phyloP scores from a whole-genome alignment of 2,888 invertebrate genomes.

The Trichacis sp. region DNA sequence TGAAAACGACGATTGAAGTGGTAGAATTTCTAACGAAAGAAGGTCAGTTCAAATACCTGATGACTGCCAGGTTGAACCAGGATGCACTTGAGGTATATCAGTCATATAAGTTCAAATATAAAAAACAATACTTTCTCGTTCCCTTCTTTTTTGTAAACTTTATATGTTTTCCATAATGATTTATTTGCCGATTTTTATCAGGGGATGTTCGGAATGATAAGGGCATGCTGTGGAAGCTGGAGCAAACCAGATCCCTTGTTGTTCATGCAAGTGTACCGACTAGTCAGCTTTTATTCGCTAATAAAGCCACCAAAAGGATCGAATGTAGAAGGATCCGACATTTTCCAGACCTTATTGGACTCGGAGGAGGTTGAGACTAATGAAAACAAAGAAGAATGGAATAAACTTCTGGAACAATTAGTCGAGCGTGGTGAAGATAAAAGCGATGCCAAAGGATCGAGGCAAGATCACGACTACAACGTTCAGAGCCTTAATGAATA shows the following conservation, averaged over 20 bases:
- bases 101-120: too few species aligned
- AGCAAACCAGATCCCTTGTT: neutral
- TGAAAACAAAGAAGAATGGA: neutral
- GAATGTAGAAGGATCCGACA: neutral
- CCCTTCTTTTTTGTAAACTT: too few species aligned
- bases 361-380: neutral
- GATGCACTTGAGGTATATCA: neutral
- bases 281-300: neutral
- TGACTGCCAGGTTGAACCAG: neutral
- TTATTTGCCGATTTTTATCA: neutral
- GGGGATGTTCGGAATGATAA: neutral
- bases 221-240: neutral
- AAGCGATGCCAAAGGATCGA: neutral
- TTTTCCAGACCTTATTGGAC: neutral
- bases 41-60: neutral
- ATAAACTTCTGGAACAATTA: neutral
- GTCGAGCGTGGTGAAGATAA: too few species aligned
- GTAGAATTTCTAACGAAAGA: neutral
- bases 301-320: neutral
- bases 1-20: too few species aligned
- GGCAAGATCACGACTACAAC: neutral
- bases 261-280: neutral
- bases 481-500: neutral
- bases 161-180: too few species aligned
- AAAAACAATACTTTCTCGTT: too few species aligned